These are phyloP conservation scores for Oxygymnocypris stewartii DNA, from an alignment of 2,113 vertebrate species.

Conservation along the genomic window DNA sequence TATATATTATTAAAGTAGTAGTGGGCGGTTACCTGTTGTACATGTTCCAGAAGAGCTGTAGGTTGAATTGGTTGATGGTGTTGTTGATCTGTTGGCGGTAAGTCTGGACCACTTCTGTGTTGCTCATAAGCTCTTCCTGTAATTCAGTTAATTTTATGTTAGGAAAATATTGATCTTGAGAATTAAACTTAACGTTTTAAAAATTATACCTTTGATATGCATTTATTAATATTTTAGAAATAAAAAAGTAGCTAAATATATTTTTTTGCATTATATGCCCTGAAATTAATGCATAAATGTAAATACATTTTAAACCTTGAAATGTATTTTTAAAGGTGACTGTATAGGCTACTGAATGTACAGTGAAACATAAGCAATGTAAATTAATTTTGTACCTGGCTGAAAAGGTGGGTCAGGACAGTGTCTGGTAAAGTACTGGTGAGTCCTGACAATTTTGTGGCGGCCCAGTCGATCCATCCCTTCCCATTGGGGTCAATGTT, in stretches of 20 bases:
- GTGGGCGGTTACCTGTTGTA: conserved; percentile 85
- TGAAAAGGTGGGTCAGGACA: conserved; percentile 93
- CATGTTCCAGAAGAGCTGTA: conserved; percentile 99
- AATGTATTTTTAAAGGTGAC: background rate
- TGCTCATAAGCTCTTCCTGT: conserved; percentile 95
- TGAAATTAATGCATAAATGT: too few species aligned
- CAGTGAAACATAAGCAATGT: background rate
- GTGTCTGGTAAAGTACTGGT: conserved; percentile 88
- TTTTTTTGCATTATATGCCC: too few species aligned
- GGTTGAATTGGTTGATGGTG: conserved; percentile 92
- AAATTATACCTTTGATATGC: background rate
- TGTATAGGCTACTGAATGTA: background rate
- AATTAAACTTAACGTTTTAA: background rate
- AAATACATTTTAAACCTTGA: too few species aligned
- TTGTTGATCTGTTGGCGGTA: conserved; percentile 93
- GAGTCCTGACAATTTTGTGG: conserved; percentile 90
- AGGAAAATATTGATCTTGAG: background rate
- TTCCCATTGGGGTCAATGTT: conserved; percentile 97
- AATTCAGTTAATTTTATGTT: background rate
- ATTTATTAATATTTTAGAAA: background rate
- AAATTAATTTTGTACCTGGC: conserved; percentile 80
- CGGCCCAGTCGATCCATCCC: conserved; percentile 99
- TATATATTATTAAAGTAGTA: background rate
- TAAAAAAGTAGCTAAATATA: too few species aligned
- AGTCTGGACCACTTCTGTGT: conserved; percentile 94